Evolutionary conservation across 1,140 invertebrate species (phyloP).

Genomic region (Zaprionus inermis): DNA sequence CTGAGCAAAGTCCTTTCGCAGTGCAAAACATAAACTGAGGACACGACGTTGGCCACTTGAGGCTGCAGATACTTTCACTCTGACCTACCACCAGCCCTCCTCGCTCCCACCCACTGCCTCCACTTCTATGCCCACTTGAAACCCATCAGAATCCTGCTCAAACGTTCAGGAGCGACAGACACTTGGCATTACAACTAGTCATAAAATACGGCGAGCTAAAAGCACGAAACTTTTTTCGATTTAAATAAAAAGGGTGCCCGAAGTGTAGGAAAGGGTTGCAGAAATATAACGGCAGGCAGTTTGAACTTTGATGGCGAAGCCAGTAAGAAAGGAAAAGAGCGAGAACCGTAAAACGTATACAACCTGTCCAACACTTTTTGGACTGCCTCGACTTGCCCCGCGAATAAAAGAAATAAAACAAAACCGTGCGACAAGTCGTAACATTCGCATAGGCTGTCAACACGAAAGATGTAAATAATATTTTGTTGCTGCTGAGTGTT

Average conservation of each 20-base stretch:
- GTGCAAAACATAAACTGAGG: constrained; percentile 18
- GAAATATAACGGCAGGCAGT: constrained; percentile 66
- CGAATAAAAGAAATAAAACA: neutral
- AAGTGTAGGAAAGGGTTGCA: no score
- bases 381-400: constrained; percentile 23
- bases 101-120: neutral
- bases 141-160: neutral
- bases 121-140: neutral
- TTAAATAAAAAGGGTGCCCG: constrained; percentile 67
- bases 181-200: constrained; percentile 62
- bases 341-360: constrained; percentile 33
- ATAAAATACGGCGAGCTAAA: constrained; percentile 55
- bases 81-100: neutral
- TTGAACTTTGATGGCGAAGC: constrained; percentile 68
- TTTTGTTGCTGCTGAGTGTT: constrained; percentile 13
- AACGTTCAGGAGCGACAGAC: constrained; percentile 17
- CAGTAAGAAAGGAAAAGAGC: neutral
- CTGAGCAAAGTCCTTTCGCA: constrained; percentile 7
- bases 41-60: constrained; percentile 37
- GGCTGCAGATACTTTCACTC: constrained; percentile 38
- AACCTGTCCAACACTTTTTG: constrained; percentile 59
- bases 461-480: constrained; percentile 27
- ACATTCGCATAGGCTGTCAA: constrained; percentile 21
- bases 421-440: constrained; percentile 7
- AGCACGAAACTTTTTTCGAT: constrained; percentile 65